A percentile compares a stretch with the other conserved stretches of the same genome.
Evolutionary conservation across 2,113 vertebrate genomes (phyloP).

Genomic region (Xenopus tropicalis): UCB_Xtro_10.0 CM004450.2:37747501-37748000

Average conservation of each 20-base stretch:
- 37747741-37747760: not conserved
- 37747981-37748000: no score
- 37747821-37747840: constrained; percentile 19
- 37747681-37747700: not conserved
- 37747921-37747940: not conserved
- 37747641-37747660: no score
- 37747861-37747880: not conserved
- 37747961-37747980: no score
- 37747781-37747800: constrained; percentile 30
- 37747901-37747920: not conserved
- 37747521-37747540: no score
- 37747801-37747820: constrained; percentile 24
- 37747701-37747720: not conserved
- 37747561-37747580: no score
- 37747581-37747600: no score
- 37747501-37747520: no score
- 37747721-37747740: not conserved
- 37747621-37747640: no score
- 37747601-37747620: no score
- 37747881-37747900: constrained; percentile 1
- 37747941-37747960: no score
- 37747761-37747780: not conserved
- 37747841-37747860: not conserved
- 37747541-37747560: no score
- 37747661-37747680: not conserved